These are phyloP conservation scores for Sitophilus oryzae DNA, from an alignment of 1,140 invertebrate species.

Conservation along the genomic window DNA sequence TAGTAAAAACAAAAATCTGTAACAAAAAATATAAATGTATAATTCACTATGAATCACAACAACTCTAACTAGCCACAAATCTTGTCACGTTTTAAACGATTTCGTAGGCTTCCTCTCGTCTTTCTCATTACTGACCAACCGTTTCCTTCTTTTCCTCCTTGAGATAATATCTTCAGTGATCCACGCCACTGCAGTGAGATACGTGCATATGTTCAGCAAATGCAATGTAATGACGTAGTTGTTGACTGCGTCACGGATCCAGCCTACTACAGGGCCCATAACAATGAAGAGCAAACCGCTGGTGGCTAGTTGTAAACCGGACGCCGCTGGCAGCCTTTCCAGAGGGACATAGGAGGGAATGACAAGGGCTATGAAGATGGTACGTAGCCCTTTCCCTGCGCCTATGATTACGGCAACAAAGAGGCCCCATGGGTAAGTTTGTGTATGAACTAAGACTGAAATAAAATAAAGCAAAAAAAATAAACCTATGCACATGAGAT, in stretches of 20 bases:
- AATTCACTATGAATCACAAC: too few species aligned
- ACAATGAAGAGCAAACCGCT: constrained; percentile 53
- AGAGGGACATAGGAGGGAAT: constrained; percentile 59
- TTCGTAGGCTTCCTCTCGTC: constrained; percentile 11
- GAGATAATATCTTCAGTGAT: constrained; percentile 41
- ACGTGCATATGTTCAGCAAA: constrained; percentile 57
- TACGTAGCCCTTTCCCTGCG: constrained; percentile 56
- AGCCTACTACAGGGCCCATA: constrained; percentile 55
- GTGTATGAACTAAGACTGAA: constrained; percentile 36
- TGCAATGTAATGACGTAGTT: constrained; percentile 55
- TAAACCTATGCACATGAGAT: too few species aligned
- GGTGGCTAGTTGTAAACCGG: constrained; percentile 55
- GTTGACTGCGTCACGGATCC: constrained; percentile 51
- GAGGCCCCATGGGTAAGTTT: constrained; percentile 30
- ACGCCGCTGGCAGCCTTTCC: constrained; percentile 55
- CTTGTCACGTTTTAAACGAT: constrained; percentile 14
- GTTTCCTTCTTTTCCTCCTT: not conserved
- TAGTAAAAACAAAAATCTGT: constrained; percentile 60
- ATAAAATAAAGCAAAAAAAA: constrained; percentile 13
- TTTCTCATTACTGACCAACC: not conserved
- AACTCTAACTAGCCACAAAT: not conserved
- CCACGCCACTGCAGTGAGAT: constrained; percentile 55
- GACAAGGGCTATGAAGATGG: constrained; percentile 61
- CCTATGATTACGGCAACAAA: constrained; percentile 55
- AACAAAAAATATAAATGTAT: constrained; percentile 57